Conservation (phyloP, 1,140 invertebrate genomes). For the Daktulosphaira vitifoliae region DNA sequence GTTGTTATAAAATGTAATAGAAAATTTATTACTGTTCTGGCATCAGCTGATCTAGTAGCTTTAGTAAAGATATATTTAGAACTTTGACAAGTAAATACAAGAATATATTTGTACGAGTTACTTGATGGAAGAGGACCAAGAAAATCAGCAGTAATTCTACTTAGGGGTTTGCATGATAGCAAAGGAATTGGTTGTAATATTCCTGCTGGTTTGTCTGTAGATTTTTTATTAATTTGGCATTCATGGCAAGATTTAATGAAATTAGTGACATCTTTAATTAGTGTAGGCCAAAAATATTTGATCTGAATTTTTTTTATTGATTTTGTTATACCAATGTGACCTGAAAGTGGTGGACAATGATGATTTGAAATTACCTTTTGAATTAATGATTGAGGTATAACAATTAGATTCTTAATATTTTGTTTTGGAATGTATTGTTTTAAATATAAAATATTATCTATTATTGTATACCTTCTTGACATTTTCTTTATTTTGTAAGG, state of each 20-base stretch:
- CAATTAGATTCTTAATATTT: not conserved
- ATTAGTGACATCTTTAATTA: not conserved
- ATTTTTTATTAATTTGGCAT: conserved; percentile 4
- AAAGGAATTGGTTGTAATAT: conserved; percentile 13
- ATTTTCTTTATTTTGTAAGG: not conserved
- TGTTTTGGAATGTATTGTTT: not conserved
- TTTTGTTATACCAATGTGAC: conserved; percentile 1
- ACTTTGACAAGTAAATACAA: not conserved
- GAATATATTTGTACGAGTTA: not conserved
- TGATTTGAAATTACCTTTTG: not conserved
- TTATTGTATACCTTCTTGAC: not conserved
- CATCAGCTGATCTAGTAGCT: not conserved
- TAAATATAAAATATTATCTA: not conserved
- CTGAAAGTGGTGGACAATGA: not conserved
- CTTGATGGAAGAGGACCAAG: not conserved
- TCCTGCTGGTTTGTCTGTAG: not conserved
- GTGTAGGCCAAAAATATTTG: conserved; percentile 12
- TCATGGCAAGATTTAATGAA: not conserved
- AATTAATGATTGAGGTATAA: not conserved
- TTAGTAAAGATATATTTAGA: not conserved
- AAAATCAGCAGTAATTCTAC: not conserved
- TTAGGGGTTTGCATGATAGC: not conserved
- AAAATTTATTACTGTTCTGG: not conserved
- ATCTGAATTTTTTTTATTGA: not conserved
- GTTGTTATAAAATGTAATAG: not conserved